phyloP scores from a whole-genome alignment of 92 coral and sea anemone genomes.

The Epizoanthus stellaris region DNA sequence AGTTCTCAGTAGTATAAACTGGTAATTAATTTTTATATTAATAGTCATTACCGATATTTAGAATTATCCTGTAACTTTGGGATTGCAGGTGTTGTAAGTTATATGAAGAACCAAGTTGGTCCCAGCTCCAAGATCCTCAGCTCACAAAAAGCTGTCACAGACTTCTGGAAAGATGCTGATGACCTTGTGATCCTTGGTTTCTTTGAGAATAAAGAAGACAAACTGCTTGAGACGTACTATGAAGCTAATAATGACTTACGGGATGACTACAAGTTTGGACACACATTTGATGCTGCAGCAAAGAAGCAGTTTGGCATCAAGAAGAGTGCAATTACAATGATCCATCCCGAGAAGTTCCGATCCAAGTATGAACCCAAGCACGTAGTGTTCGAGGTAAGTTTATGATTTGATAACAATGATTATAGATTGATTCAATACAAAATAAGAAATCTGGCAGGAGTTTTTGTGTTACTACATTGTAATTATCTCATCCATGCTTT shows the following conservation, averaged over 20 bases:
- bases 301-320: conserved; percentile 82
- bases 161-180: conserved; percentile 86
- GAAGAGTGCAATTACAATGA: conserved; percentile 83
- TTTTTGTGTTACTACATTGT: too few species aligned
- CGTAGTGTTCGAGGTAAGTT: conserved; percentile 78
- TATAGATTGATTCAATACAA: too few species aligned
- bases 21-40: too few species aligned
- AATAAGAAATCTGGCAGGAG: too few species aligned
- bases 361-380: conserved; percentile 93
- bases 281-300: conserved; percentile 93
- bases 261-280: conserved; percentile 90
- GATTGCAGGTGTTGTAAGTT: conserved; percentile 71
- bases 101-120: conserved; percentile 94
- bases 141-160: conserved; percentile 83
- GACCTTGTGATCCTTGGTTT: conserved; percentile 89
- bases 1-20: too few species aligned
- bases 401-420: background rate
- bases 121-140: conserved; percentile 89
- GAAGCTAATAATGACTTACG: conserved; percentile 95
- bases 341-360: conserved; percentile 89
- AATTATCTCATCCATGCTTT: too few species aligned
- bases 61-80: background rate
- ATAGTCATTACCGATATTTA: background rate
- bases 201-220: conserved; percentile 82
- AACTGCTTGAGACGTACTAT: conserved; percentile 79